phyloP scores from a whole-genome alignment of 2,888 invertebrate genomes.

The Bombyx huttoni region DNA sequence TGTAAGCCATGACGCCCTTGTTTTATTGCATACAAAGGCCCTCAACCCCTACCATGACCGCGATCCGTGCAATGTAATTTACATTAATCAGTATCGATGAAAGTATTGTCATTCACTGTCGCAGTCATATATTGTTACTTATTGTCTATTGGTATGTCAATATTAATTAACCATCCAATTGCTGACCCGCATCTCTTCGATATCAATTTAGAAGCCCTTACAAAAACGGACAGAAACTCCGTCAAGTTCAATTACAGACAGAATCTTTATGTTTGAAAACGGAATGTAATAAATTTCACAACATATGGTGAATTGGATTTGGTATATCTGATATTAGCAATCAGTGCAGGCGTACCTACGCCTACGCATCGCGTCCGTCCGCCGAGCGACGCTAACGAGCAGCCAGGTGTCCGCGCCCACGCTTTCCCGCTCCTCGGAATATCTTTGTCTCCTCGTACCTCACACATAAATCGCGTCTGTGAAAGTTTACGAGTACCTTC shows the following conservation, averaged over 20 bases:
- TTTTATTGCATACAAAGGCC: slow-evolving; percentile 27
- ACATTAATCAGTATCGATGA: neutral
- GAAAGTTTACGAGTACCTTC: slow-evolving; percentile 69
- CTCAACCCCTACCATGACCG: slow-evolving; percentile 22
- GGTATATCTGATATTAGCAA: neutral
- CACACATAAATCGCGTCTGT: slow-evolving; percentile 63
- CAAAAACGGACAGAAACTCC: slow-evolving; percentile 1
- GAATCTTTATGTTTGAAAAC: neutral
- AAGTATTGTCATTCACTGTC: neutral
- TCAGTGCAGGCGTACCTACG: slow-evolving; percentile 9
- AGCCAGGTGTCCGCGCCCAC: slow-evolving; percentile 69
- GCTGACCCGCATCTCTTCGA: slow-evolving; percentile 49
- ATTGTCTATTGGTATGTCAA: slow-evolving; percentile 29
- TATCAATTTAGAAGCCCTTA: slow-evolving; percentile 42
- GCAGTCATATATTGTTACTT: neutral
- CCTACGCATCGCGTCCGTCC: slow-evolving; percentile 30
- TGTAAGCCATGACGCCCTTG: slow-evolving; percentile 51
- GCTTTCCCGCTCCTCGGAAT: slow-evolving; percentile 50
- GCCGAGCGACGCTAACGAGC: slow-evolving; percentile 59
- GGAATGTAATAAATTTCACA: neutral
- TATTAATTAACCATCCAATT: slow-evolving; percentile 51
- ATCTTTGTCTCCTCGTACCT: slow-evolving; percentile 60
- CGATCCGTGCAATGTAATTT: neutral
- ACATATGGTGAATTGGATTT: neutral
- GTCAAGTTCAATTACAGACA: slow-evolving; percentile 8